Evolutionary conservation across 1,140 invertebrate genomes (phyloP), one percentile per base, ranked within the genome.

Genomic region (Aphidius ervi): DNA sequence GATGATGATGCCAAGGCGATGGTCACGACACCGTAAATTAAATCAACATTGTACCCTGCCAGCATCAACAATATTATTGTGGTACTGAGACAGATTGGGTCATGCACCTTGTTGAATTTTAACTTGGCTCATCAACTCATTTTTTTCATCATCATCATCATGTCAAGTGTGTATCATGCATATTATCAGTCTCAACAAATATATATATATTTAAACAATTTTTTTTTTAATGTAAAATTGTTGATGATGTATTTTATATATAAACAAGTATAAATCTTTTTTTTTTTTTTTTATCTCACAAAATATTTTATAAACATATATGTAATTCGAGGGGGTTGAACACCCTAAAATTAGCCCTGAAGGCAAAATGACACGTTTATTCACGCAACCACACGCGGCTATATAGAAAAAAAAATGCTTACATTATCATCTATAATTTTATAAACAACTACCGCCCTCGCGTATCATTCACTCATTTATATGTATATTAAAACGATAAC

Each of bases 351-450:
- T 78, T 79, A 79, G 76, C 74, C 71, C 70, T 64, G 67, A 54
- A 70, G 71, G 65, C 53, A 61, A 66, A 58, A 65, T 31, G 53
- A 58, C 63, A 46, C 56, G 46, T 43, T 67, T 68, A 63, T 47
- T 56, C 63, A 68, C 64, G 48, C 63, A 70, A 65, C 67, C 64
- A 69, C 67, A 67, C 70, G 68, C 64, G 46, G 64, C 70, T 31
- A 31, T 31, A 31, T 31, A 31, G 0, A 31, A 75, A 73, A 79
- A 74, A 77, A 77, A 77, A 77, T 76, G 77, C 77, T 78, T 78
- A 78, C 75, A 78, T 78, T 79, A 78, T 79, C 77, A 79, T 79
- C 65, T 67, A 75, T 79, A 79, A 78, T 78, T 78, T 76, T 69
- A 74, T 78, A 79, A 78, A 78, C 77, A 72, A 52, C 57, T 56